Conservation (phyloP, 2,113 vertebrate genomes). For the Eurystomus gularis region DNA sequence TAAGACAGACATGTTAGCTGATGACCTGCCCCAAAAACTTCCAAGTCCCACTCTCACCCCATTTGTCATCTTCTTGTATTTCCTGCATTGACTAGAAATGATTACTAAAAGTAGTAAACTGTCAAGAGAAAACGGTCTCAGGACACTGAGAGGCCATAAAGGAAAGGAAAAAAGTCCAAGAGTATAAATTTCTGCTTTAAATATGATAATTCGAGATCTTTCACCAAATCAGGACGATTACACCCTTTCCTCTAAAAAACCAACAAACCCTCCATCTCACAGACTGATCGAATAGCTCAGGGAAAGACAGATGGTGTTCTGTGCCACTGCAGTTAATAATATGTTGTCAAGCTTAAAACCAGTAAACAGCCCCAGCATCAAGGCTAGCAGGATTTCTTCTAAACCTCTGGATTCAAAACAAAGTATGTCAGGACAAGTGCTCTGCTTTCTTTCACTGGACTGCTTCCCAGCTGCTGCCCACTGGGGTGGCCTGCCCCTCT, state of each 20-base stretch:
- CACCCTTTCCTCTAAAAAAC: neutral
- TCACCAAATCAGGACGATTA: neutral
- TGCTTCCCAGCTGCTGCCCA: neutral
- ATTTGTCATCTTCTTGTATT: neutral
- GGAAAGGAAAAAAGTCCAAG: neutral
- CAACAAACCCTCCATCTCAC: neutral
- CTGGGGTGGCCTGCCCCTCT: neutral
- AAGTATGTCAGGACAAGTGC: neutral
- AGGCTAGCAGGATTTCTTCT: conserved; percentile 2
- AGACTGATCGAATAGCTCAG: neutral
- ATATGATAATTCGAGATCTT: neutral
- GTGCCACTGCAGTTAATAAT: neutral
- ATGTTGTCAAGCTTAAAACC: neutral
- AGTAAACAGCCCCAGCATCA: neutral
- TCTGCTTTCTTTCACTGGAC: neutral
- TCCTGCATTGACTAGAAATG: neutral
- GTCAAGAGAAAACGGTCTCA: neutral
- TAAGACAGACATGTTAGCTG: neutral
- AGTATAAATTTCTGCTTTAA: neutral
- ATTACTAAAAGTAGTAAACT: neutral
- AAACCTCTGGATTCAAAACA: neutral
- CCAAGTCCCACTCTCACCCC: neutral
- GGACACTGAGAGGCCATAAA: neutral
- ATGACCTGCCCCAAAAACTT: neutral
- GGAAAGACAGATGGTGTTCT: conserved; percentile 8